Evolutionary conservation across 30 jellyfish, hydroid and myxozoan genomes (phyloP), one percentile per base, ranked within the genome.

Genomic region (Pseudorhiza aurosa): DNA sequence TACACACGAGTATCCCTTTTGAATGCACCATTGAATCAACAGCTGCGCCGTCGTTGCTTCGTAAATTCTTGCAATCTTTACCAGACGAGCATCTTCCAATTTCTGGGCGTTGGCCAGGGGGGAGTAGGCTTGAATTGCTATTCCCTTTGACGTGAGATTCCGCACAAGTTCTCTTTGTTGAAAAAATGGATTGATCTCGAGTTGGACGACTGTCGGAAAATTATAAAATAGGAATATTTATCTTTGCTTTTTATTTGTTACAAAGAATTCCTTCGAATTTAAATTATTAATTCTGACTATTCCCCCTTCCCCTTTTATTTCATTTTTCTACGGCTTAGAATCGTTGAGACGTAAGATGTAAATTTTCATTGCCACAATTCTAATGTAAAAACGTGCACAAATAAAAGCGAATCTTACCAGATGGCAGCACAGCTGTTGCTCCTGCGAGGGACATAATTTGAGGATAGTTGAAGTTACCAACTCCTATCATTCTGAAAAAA

Each of bases 121-220:
- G 0, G 92, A 81, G 53, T 81, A 81, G 1, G 85, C 85, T 40
- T 81, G 92, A 8, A 81, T 68, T 1, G 56, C 68, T 1, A 81
- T 67, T 18, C 92, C 92, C 14, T 49, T 60, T 12, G 64, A 26
- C 24, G 77, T 27, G 18, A 81, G 80, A 4, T 67, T 68, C 39
- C 67, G 39, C 49, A 68, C 92, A 12, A 65, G 40, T 17, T 65
- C 77, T 1, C 15, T 56, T 65, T 81, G 92, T 35, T 81, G 92
- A 60, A 51, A 62, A 58, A 65, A 65, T 12, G 92, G 92, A 29
- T 65, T 67, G 57, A 81, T 81, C 59, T 81, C 92, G 15, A 81
- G 69, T 56, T 81, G 92, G 6, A 56, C 92, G 36, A 81, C 92
- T 81, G 58, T 24, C 9, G 33, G 28, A 29, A 39, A n/a, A n/a